A percentile compares a stretch with the other conserved stretches of the same genome.
These are phyloP conservation scores for Halocaridina rubra DNA, from an alignment of 2,888 invertebrate genomes.

Conservation along the genomic window DNA sequence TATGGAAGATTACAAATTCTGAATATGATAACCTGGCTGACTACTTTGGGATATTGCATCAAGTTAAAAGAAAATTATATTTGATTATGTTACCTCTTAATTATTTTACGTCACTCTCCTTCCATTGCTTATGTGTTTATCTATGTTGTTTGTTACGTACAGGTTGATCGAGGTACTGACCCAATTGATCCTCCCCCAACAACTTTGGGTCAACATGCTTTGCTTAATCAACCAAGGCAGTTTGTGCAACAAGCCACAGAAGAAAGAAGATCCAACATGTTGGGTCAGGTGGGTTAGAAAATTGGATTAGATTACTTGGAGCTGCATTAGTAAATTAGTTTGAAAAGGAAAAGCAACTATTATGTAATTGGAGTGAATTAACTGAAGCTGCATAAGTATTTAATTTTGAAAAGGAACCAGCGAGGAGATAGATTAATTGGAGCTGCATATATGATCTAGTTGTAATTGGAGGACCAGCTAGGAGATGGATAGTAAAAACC, in stretches of 20 bases:
- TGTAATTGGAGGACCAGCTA: no score
- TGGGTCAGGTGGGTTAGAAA: background rate
- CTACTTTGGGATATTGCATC: no score
- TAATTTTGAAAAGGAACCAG: no score
- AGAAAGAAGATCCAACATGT: background rate
- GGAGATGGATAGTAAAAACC: no score
- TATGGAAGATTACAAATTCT: background rate
- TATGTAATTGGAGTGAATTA: no score
- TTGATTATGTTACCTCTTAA: background rate
- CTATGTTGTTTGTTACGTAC: constrained; percentile 47
- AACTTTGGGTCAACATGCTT: constrained; percentile 2
- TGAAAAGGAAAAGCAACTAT: no score
- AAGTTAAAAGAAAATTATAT: background rate
- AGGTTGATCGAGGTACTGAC: constrained; percentile 79
- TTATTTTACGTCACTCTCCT: background rate
- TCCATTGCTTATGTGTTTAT: background rate
- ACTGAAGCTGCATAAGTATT: no score
- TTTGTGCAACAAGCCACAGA: constrained; percentile 37
- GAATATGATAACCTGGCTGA: background rate
- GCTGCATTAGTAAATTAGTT: no score
- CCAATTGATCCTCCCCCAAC: constrained; percentile 74
- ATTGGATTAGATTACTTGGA: no score
- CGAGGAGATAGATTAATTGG: no score
- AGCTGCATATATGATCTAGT: no score
- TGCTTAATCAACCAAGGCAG: constrained; percentile 40